Percentiles rank a stretch among this genome's conserved stretches.
These are phyloP conservation scores for Pluvialis apricaria DNA, from an alignment of 2,113 vertebrate species.

Conservation along the genomic window DNA sequence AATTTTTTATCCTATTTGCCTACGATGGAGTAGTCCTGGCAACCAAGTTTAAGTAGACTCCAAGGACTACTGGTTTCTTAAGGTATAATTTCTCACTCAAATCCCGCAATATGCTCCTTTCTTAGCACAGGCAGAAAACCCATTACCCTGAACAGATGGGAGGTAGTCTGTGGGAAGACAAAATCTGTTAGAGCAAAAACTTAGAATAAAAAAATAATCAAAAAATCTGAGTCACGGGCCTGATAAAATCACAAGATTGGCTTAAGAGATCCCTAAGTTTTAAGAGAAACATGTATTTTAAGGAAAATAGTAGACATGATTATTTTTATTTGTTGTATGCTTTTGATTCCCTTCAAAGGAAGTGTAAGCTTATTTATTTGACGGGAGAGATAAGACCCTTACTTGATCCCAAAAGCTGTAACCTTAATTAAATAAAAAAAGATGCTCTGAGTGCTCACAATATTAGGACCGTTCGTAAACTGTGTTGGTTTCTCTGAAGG, in stretches of 20 bases:
- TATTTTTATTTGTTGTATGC: neutral
- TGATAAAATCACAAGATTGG: conserved; percentile 40
- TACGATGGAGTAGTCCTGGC: conserved; percentile 6
- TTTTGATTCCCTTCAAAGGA: neutral
- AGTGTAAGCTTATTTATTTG: neutral
- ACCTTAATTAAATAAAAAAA: neutral
- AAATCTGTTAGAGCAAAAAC: conserved; percentile 42
- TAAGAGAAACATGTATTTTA: neutral
- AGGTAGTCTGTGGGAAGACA: conserved; percentile 42
- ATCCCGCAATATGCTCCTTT: conserved; percentile 20
- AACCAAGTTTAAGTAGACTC: conserved; percentile 28
- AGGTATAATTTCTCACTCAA: neutral
- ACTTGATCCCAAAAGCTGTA: neutral
- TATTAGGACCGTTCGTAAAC: neutral
- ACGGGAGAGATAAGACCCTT: neutral
- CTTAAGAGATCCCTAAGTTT: neutral
- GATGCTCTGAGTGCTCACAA: neutral
- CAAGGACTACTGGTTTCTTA: neutral
- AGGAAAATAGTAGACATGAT: accelerated
- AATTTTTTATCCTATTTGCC: neutral
- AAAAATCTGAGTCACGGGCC: conserved; percentile 33
- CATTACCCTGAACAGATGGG: conserved; percentile 59
- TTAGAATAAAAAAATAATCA: neutral
- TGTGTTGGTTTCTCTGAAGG: neutral
- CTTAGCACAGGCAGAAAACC: neutral